Percentiles rank a stretch among this genome's conserved stretches.
Conservation (phyloP, 2,797 vertebrate genomes). For the Phalloptychus januarius region DNA sequence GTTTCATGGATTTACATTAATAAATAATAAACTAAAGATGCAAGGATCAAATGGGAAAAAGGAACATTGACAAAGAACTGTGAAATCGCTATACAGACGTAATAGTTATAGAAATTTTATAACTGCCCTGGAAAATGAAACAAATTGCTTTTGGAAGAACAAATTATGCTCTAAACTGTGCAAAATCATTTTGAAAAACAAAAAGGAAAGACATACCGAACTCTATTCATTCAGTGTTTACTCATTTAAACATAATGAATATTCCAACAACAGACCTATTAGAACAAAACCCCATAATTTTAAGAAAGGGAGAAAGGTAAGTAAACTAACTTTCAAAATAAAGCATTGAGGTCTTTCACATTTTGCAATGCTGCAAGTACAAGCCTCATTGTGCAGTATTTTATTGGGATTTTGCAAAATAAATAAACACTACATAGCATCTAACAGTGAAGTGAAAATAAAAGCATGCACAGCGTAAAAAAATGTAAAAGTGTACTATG, state of each 20-base stretch:
- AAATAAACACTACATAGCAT: background rate
- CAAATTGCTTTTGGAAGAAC: slow-evolving; percentile 44
- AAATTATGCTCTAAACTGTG: slow-evolving; percentile 44
- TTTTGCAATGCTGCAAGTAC: background rate
- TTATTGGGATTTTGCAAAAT: background rate
- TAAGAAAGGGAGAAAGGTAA: background rate
- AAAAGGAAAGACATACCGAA: slow-evolving; percentile 1
- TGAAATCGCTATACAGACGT: slow-evolving; percentile 63
- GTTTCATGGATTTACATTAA: slow-evolving; percentile 69
- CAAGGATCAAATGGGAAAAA: slow-evolving; percentile 53
- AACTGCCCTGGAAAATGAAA: slow-evolving; percentile 17
- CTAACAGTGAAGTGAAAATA: background rate
- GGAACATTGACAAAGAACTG: slow-evolving; percentile 58
- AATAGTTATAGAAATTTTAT: slow-evolving; percentile 47
- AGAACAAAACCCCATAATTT: background rate
- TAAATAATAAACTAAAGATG: slow-evolving; percentile 74
- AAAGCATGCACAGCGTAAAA: background rate
- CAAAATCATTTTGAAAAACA: slow-evolving; percentile 33
- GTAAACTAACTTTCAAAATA: background rate
- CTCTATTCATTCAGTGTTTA: background rate
- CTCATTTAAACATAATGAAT: background rate
- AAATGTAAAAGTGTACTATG: background rate
- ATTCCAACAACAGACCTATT: background rate
- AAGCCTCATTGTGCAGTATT: background rate
- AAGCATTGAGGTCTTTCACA: background rate